Conservation (phyloP, 2,888 invertebrate genomes). For the Leptarthrus brevirostris region DNA sequence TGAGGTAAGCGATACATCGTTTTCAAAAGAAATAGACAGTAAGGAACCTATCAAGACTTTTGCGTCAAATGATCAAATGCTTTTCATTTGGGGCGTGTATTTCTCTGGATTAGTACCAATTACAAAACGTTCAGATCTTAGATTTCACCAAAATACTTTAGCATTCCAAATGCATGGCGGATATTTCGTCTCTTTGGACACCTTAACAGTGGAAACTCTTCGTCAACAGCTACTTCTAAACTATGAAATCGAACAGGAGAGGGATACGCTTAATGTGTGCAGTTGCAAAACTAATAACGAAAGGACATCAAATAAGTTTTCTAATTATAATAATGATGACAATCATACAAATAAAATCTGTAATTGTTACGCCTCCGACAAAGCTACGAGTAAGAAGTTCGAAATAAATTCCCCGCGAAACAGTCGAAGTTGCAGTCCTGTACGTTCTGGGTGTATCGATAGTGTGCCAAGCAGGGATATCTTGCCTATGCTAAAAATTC, state of each 20-base stretch:
- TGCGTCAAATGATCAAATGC: conserved; percentile 70
- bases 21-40: neutral
- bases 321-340: conserved; percentile 37
- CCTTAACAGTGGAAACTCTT: conserved; percentile 60
- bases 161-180: conserved; percentile 91
- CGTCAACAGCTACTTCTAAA: conserved; percentile 59
- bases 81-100: conserved; percentile 87
- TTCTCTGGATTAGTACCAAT: conserved; percentile 85
- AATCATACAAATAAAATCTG: neutral
- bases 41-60: conserved; percentile 50
- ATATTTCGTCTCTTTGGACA: conserved; percentile 77
- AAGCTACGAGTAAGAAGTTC: conserved; percentile 53
- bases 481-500: conserved; percentile 61
- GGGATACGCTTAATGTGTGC: conserved; percentile 6
- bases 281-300: neutral
- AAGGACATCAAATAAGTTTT: neutral
- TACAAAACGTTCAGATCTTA: conserved; percentile 57
- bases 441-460: conserved; percentile 20
- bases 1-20: conserved; percentile 39
- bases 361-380: too few species aligned
- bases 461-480: conserved; percentile 38
- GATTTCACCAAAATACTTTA: conserved; percentile 69
- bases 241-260: conserved; percentile 58
- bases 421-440: conserved; percentile 62
- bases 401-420: conserved; percentile 62